phyloP scores from a whole-genome alignment of 2,113 vertebrate species.

The Noctilio leporinus region DNA sequence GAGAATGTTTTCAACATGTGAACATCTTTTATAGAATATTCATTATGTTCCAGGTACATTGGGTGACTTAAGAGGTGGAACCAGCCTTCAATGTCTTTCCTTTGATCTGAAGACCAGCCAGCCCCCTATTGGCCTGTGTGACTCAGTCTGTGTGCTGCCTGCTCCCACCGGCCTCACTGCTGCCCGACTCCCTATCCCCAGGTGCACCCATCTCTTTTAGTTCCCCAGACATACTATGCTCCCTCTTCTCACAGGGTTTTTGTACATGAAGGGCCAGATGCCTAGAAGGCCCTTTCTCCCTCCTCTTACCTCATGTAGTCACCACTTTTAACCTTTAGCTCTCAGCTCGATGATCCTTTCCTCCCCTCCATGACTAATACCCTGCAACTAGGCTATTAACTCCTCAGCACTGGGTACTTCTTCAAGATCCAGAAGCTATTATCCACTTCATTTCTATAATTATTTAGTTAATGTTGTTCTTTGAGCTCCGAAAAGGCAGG shows the following conservation, averaged over 20 bases:
- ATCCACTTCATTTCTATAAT: neutral
- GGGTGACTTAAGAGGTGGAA: neutral
- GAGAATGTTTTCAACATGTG: neutral
- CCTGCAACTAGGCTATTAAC: neutral
- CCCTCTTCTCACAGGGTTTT: neutral
- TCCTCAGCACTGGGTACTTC: neutral
- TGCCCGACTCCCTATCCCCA: neutral
- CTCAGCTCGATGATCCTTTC: neutral
- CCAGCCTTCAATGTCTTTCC: neutral
- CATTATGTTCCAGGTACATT: too few relatives aligned
- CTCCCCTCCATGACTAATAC: neutral
- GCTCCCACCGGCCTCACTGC: neutral
- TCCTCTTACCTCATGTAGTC: neutral
- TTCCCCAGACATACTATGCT: neutral
- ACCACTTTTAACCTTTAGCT: neutral
- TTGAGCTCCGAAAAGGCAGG: neutral
- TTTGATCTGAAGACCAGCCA: neutral
- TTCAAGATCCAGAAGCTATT: neutral
- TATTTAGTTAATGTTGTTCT: neutral
- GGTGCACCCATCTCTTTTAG: too few relatives aligned
- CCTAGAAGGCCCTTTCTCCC: neutral
- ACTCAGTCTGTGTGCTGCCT: neutral
- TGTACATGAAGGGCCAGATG: neutral
- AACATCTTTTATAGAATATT: neutral
- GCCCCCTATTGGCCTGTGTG: neutral